Percentiles rank a stretch among this genome's conserved stretches.
Conservation (phyloP, 1,140 invertebrate genomes). For the Harlomillsia oculata region DNA sequence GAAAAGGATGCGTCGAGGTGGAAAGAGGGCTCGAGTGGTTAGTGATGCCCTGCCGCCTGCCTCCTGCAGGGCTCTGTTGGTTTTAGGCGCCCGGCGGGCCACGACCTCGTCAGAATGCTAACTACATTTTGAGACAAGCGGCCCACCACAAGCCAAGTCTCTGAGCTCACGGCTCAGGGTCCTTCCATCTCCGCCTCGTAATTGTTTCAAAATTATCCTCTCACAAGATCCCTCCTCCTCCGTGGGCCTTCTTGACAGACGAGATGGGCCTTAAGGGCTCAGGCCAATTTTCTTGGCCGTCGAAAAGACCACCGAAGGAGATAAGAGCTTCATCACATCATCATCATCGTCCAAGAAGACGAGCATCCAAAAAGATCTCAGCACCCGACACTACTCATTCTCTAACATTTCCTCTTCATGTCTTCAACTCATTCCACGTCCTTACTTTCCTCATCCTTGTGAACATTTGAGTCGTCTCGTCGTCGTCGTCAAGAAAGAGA, state of each 20-base stretch:
- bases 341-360: too few species aligned
- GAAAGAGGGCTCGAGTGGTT: conserved; percentile 15
- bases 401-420: conserved; percentile 3
- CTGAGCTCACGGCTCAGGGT: neutral
- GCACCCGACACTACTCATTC: conserved; percentile 11
- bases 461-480: neutral
- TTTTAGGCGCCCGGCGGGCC: conserved; percentile 31
- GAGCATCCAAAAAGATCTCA: conserved; percentile 7
- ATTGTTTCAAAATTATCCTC: conserved; percentile 28
- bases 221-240: neutral
- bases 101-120: conserved; percentile 30
- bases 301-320: conserved; percentile 29
- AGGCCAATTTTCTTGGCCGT: conserved; percentile 3
- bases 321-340: conserved; percentile 28
- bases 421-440: neutral
- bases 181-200: conserved; percentile 21
- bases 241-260: conserved; percentile 10
- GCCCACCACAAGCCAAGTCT: neutral
- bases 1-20: conserved; percentile 14
- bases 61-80: conserved; percentile 31
- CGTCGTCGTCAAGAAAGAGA: too few species aligned
- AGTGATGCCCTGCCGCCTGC: conserved; percentile 25
- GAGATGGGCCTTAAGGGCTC: conserved; percentile 17
- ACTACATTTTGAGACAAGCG: conserved; percentile 11
- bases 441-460: neutral